Base-by-base conservation (phyloP, 2,888 invertebrate species). In the Ectobius pallidus region DNA sequence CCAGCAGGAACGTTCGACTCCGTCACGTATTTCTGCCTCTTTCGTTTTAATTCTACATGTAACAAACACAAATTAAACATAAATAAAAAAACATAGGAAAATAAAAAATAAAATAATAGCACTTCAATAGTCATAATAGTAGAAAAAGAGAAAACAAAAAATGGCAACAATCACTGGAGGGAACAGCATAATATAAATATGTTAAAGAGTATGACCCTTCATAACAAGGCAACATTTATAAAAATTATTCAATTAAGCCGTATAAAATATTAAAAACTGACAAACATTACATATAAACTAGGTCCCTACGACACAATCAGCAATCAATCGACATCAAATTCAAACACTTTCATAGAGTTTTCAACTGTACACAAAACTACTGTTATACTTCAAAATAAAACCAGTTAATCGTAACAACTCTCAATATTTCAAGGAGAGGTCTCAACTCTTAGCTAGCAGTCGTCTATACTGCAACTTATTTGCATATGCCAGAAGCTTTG, bases 41-140 rank as follows among this genome's bases (percentile, higher is more conserved):
- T 88, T 82, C 87, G 86, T 84, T 86, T 88, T 82, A 87, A 83
- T 78, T 88, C 89, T 89, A 87, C 79, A 86, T 85, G 83, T 79
- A 78, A 83, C 76, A 79, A 77, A 75, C 73, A 76, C 75, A 75
- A 74, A 73, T 67, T 34, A 74, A 70, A 77, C 76, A 74, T 70
- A 77, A 77, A 77, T 55, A 71, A 75, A 77, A 75, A 72, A 74
- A 74, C 76, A 74, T 74, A 77, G 76, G 74, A 65, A 77, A 74
- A 75, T 65, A 74, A 67, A 73, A 71, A 68, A 71, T 32, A 71
- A 74, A 69, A 39, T 25, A 25, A 14, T 11, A 25, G 52, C 14
- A 14, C 20, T 9, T 52, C 58, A 72, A 49, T n/a, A 73, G 22
- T 65, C 27, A 62, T 39, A 61, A 70, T 70, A 18, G 52, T 65